These are phyloP conservation scores for Bactericera cockerelli DNA, from an alignment of 1,140 invertebrate species.

Conservation along the genomic window DNA sequence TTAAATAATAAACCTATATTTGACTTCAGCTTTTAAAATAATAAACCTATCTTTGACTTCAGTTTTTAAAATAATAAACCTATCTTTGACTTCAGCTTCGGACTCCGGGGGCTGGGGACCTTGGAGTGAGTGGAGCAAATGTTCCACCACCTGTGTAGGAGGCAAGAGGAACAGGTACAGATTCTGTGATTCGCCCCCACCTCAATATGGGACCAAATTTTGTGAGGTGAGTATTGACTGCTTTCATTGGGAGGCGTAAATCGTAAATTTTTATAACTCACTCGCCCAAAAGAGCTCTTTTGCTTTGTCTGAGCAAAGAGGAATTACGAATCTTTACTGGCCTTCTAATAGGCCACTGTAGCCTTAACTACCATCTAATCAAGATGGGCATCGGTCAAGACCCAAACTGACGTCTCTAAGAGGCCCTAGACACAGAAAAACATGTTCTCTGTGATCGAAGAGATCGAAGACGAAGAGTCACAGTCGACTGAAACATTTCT, in stretches of 20 bases:
- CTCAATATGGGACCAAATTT: conserved; percentile 65
- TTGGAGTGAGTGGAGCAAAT: conserved; percentile 69
- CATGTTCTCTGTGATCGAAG: neutral
- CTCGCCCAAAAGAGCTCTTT: too few species aligned
- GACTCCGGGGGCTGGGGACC: conserved; percentile 60
- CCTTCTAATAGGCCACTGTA: too few species aligned
- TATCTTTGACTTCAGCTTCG: conserved; percentile 46
- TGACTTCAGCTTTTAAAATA: too few species aligned
- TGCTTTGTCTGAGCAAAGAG: too few species aligned
- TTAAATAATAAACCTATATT: too few species aligned
- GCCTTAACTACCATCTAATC: too few species aligned
- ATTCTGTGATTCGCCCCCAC: conserved; percentile 67
- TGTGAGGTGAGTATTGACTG: conserved; percentile 52
- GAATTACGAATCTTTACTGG: too few species aligned
- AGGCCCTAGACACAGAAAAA: neutral
- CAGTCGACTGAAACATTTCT: too few species aligned
- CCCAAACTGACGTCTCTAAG: neutral
- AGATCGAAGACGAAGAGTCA: too few species aligned
- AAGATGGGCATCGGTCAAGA: neutral
- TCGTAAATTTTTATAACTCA: neutral
- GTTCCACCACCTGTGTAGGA: conserved; percentile 60
- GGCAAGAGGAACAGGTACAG: conserved; percentile 60
- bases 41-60: too few species aligned
- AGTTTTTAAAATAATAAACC: too few species aligned
- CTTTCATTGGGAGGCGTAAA: too few species aligned